Evolutionary conservation across 1,140 invertebrate genomes (phyloP).

Genomic region (Drosophila simulans): DNA sequence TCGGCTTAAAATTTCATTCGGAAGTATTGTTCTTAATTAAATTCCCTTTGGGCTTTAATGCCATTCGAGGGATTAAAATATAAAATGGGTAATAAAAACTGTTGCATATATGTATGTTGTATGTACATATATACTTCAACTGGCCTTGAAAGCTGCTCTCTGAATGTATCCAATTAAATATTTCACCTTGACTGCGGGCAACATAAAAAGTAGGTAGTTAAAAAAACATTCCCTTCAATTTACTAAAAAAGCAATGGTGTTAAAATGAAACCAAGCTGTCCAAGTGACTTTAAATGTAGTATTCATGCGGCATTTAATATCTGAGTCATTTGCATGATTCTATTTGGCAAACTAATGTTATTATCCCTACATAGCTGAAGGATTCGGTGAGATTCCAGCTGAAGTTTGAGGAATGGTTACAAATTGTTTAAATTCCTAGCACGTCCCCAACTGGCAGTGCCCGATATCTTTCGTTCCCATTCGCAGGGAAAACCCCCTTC

Average conservation of each 20-base stretch:
- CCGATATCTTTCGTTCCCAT: not conserved
- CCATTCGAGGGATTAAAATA: not conserved
- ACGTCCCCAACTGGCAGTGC: slow-evolving; percentile 4
- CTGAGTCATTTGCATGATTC: not conserved
- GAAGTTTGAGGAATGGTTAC: slow-evolving; percentile 1
- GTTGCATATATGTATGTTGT: not conserved
- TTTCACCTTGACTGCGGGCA: not conserved
- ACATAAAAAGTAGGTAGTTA: not conserved
- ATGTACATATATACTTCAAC: not conserved
- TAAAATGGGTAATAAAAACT: not conserved
- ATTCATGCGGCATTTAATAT: not conserved
- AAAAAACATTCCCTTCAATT: not conserved
- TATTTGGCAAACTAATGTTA: slow-evolving; percentile 1
- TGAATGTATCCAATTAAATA: not conserved
- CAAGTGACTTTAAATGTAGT: not conserved
- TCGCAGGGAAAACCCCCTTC: not conserved
- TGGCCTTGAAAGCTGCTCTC: not conserved
- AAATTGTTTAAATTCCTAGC: slow-evolving; percentile 25
- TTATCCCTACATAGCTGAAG: not conserved
- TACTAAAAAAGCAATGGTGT: not conserved
- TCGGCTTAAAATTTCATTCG: not conserved
- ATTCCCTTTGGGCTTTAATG: not conserved
- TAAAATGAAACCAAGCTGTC: no score
- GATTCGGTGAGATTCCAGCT: not conserved
- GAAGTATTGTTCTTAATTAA: not conserved